Evolutionary conservation across 2,888 invertebrate species (phyloP), one percentile per base, ranked within the genome.

Genomic region (Amphimallon solstitiale): DNA sequence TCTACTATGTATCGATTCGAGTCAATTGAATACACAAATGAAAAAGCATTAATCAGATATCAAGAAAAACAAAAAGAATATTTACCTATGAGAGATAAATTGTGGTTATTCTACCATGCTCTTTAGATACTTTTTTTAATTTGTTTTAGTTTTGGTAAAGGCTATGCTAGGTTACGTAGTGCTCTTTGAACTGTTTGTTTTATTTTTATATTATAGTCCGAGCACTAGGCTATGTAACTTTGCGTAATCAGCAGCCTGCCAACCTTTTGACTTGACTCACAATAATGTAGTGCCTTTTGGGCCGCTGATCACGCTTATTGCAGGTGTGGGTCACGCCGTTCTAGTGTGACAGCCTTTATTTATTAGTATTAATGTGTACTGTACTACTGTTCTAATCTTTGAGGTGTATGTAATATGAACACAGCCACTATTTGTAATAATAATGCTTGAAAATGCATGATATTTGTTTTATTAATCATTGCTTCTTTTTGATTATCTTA

Each of bases 361-460:
- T 78, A 77, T 77, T 73, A 73, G 72, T 78, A 79, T 80, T 80
- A 81, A 76, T 81, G 82, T 83, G 82, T 83, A 83, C 79, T 84
- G 83, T 84, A 84, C 78, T 84, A 84, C 78, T 82, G 81, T 82
- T 84, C 83, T 84, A 84, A 84, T 84, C 82, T 82, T 68, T 82
- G 82, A 82, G 82, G 84, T 85, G 84, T 85, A 84, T 85, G 84
- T 84, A 84, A 83, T 80, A 76, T 77, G 77, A 81, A 82, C 82
- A 83, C 82, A 83, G 89, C 90, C 90, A 90, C 90, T 87, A 87
- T 87, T 87, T 87, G 87, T 91, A 91, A 91, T 91, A 91, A 91
- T 91, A 91, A 91, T 90, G 91, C 91, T 91, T 91, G 87, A 86
- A 88, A 87, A 89, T 91, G 91, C 91, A 91, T 91, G 91, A 89